Evolutionary conservation across 2,113 vertebrate species (phyloP), one percentile per base, ranked within the genome.

Genomic region (Otocyon megalotis): DNA sequence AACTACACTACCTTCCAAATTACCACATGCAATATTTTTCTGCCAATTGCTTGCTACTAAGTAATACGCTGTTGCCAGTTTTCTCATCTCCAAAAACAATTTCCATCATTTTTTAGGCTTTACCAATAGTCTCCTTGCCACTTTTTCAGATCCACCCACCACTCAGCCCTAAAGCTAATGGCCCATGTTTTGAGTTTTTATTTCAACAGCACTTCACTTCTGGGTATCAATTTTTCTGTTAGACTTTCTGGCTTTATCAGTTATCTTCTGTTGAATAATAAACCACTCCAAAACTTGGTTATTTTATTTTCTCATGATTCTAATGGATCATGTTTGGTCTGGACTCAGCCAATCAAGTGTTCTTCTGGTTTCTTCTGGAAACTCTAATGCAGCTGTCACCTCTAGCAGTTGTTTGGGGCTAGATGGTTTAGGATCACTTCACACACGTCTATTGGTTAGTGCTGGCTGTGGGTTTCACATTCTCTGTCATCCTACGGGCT

Each of bases 251-350:
- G 13, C 3, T 76, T 1, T 81, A 37, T 86, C 53, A 56, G 43
- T 76, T 92, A 53, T 58, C 32, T 89, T 80, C 81, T 53, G 32
- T 24, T 71, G 12, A 43, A 72, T 87, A 86, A 77, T 10, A 71
- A 86, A 56, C 22, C 15, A 22, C 10, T 9, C 56, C 22, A 62
- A 86, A 91, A 65, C 58, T 63, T 86, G 89, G 84, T 63, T 14
- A 90, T 32, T 77, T 87, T 77, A 69, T 76, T 95, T 93, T 58
- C 20, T 86, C 60, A 80, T 50, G 30, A 86, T 82, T 81, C 35
- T 17, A 74, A 6, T 62, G 48, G 13, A 43, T 79, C 60, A 69
- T 82, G 2, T 60, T 87, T 82, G 63, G 13, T 53, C 30, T 71
- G 24, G 15, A 58, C 32, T 87, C 28, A 43, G 28, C 20, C 22